These are phyloP conservation scores for Pelosia muscerda DNA, from an alignment of 2,888 invertebrate genomes.

Conservation along the genomic window DNA sequence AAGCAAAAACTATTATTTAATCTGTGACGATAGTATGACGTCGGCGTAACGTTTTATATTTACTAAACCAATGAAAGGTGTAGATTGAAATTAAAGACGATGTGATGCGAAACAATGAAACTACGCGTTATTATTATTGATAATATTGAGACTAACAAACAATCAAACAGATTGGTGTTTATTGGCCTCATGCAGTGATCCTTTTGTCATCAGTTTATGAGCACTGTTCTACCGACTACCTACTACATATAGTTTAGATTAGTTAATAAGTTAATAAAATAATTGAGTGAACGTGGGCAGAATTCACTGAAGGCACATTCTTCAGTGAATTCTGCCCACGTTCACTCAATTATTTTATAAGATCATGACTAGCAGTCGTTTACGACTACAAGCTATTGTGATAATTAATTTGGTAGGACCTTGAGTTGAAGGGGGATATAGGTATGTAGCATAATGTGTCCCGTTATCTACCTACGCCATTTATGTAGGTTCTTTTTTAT, in stretches of 20 bases:
- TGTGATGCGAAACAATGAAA: not conserved
- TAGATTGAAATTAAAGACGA: not conserved
- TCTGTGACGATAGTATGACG: too few relatives aligned
- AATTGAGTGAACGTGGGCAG: not conserved
- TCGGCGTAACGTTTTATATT: not conserved
- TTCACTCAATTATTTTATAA: not conserved
- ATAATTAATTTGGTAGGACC: not conserved
- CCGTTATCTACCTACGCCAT: not conserved
- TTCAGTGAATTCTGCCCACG: not conserved
- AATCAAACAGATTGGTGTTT: constrained; percentile 24
- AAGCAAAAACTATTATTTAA: too few relatives aligned
- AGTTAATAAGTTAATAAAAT: not conserved
- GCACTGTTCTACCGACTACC: not conserved
- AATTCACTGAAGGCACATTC: not conserved
- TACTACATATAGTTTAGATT: constrained; percentile 5
- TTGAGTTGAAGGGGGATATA: not conserved
- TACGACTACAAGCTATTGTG: not conserved
- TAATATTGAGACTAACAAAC: constrained; percentile 11
- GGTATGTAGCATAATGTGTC: not conserved
- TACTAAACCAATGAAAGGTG: not conserved
- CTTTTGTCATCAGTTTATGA: not conserved
- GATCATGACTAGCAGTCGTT: not conserved
- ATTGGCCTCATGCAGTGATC: constrained; percentile 20
- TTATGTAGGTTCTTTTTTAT: too few relatives aligned
- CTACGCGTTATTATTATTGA: not conserved